Conservation (phyloP, 2,888 invertebrate genomes). For the Napeogenes sylphis region DNA sequence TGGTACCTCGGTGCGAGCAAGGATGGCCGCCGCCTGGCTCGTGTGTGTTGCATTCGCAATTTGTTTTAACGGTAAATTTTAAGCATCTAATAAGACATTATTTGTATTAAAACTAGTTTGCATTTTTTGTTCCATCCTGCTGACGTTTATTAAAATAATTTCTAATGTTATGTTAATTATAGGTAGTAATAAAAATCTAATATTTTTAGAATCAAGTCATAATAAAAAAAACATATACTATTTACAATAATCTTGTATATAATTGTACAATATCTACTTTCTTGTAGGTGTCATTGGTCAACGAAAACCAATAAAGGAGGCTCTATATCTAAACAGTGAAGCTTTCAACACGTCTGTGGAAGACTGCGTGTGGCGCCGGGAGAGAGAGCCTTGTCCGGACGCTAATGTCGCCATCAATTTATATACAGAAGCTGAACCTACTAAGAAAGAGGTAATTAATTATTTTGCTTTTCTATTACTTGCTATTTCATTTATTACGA, state of each 20-base stretch:
- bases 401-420: slow-evolving; percentile 81
- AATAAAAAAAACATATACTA: not conserved
- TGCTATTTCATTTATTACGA: not conserved
- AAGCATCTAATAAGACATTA: not conserved
- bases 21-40: slow-evolving; percentile 44
- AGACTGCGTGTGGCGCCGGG: slow-evolving; percentile 84
- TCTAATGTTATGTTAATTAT: not conserved
- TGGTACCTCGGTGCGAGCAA: slow-evolving; percentile 30
- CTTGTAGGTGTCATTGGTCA: slow-evolving; percentile 38
- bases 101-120: not conserved
- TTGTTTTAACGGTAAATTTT: slow-evolving; percentile 39
- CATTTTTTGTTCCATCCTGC: not conserved
- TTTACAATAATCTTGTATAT: not conserved
- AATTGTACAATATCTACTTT: not conserved
- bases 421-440: slow-evolving; percentile 78
- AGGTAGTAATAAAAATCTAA: not conserved
- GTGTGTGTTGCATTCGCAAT: slow-evolving; percentile 32
- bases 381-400: slow-evolving; percentile 84
- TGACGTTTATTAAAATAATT: not conserved
- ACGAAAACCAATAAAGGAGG: slow-evolving; percentile 78
- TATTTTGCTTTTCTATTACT: not conserved
- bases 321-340: slow-evolving; percentile 79
- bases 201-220: too few species aligned
- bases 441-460: slow-evolving; percentile 56
- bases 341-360: slow-evolving; percentile 77